Conservation (phyloP, 2,888 invertebrate genomes). For the Selenia dentaria region DNA sequence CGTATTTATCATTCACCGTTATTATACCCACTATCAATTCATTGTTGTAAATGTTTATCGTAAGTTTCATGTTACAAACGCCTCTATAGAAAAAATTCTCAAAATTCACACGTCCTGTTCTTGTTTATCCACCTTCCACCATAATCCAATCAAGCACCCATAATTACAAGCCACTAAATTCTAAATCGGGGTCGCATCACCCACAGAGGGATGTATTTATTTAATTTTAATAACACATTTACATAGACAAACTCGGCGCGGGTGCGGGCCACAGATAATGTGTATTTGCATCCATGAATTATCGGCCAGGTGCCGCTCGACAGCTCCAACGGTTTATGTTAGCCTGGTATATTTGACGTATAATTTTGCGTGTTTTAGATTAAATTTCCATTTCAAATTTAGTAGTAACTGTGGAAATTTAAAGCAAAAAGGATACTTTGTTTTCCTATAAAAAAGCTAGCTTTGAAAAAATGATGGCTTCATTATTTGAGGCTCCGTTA, state of each 20-base stretch:
- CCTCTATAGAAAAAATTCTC: too few species aligned
- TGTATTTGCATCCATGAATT: slow-evolving; percentile 68
- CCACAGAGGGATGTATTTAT: slow-evolving; percentile 60
- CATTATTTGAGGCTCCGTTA: too few species aligned
- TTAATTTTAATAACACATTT: slow-evolving; percentile 80
- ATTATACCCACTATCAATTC: too few species aligned
- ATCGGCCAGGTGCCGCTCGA: slow-evolving; percentile 40
- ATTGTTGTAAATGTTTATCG: too few species aligned
- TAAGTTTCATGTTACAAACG: too few species aligned
- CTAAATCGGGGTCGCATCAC: slow-evolving; percentile 27
- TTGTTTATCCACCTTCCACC: not conserved
- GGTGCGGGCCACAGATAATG: slow-evolving; percentile 71
- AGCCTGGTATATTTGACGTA: slow-evolving; percentile 20
- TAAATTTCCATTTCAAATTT: too few species aligned
- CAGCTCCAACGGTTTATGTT: slow-evolving; percentile 21
- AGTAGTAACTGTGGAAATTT: too few species aligned
- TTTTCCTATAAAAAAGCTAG: too few species aligned
- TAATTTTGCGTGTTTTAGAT: slow-evolving; percentile 22
- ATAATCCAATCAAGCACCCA: slow-evolving; percentile 19
- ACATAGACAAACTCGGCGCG: slow-evolving; percentile 64
- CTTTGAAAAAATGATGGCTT: too few species aligned
- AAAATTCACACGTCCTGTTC: too few species aligned
- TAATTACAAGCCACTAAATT: slow-evolving; percentile 23
- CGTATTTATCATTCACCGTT: too few species aligned
- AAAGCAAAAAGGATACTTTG: too few species aligned